Conservation (phyloP, 2,113 vertebrate genomes). For the Corythoichthys intestinalis region DNA sequence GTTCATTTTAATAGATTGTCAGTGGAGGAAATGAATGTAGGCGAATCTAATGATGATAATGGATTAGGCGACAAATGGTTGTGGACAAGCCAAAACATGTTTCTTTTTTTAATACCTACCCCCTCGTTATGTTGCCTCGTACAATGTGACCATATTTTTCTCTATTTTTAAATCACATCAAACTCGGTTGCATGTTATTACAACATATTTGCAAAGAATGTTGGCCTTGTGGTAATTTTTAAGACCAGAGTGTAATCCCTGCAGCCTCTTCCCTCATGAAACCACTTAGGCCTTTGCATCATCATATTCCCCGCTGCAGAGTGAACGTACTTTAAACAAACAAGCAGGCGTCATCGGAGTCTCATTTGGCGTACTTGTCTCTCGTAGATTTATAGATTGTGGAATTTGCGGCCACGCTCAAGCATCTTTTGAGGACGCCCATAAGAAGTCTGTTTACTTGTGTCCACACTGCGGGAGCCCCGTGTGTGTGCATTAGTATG, state of each 20-base stretch:
- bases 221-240: conserved; percentile 17
- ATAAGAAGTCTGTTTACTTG: conserved; percentile 55
- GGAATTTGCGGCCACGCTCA: conserved; percentile 20
- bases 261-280: conserved; percentile 26
- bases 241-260: conserved; percentile 10
- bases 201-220: conserved; percentile 24
- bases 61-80: conserved; percentile 37
- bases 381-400: conserved; percentile 30
- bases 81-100: conserved; percentile 13
- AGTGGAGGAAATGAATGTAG: conserved; percentile 29
- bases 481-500: conserved; percentile 15
- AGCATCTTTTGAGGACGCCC: conserved; percentile 23
- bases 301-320: conserved; percentile 20
- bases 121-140: conserved; percentile 39
- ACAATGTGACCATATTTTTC: conserved; percentile 30
- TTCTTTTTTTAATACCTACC: conserved; percentile 47
- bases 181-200: conserved; percentile 32
- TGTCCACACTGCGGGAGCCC: conserved; percentile 34
- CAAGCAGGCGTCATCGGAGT: conserved; percentile 32
- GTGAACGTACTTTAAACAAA: conserved; percentile 31
- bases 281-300: conserved; percentile 24
- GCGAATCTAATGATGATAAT: conserved; percentile 28
- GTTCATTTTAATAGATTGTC: conserved; percentile 16
- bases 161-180: conserved; percentile 21
- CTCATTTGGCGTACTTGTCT: conserved; percentile 6